Evolutionary conservation across 2,797 vertebrate species (phyloP).

Genomic region (Ctenopoma kingsleyae): DNA sequence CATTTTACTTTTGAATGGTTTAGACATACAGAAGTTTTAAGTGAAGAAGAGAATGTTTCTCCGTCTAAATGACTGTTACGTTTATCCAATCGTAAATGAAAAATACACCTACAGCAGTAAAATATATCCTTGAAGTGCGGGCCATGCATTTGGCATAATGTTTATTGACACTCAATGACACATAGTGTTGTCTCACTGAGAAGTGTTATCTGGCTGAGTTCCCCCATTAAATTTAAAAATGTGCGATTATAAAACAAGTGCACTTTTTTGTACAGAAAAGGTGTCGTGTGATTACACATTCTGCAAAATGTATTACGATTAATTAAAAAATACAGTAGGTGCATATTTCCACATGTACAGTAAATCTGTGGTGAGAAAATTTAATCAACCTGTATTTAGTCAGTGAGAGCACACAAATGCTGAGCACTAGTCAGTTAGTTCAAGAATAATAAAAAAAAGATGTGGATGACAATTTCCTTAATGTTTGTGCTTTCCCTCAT

Average conservation of each 20-base stretch:
- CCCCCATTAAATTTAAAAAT: conserved; percentile 24
- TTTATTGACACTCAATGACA: not conserved
- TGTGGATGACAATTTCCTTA: not conserved
- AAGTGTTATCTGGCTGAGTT: not conserved
- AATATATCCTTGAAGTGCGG: conserved; percentile 16
- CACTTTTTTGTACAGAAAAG: not conserved
- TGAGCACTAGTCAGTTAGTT: not conserved
- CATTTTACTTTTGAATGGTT: not conserved
- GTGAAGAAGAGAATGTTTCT: not conserved
- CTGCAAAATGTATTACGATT: not conserved
- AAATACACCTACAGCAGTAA: not conserved
- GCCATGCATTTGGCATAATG: not conserved
- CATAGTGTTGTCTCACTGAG: not conserved
- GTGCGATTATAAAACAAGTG: not conserved
- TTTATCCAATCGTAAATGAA: not conserved
- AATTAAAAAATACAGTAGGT: no score
- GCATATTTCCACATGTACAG: no score
- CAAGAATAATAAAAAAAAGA: no score
- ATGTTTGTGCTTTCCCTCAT: not conserved
- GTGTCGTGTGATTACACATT: not conserved
- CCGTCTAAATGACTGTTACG: not conserved
- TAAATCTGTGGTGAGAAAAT: no score
- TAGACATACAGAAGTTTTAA: not conserved
- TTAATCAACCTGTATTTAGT: conserved; percentile 4
- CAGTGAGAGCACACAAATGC: not conserved